Evolutionary conservation across 2,888 invertebrate genomes (phyloP), one percentile per base, ranked within the genome.

Genomic region (Drosophila pseudotakahashii): DNA sequence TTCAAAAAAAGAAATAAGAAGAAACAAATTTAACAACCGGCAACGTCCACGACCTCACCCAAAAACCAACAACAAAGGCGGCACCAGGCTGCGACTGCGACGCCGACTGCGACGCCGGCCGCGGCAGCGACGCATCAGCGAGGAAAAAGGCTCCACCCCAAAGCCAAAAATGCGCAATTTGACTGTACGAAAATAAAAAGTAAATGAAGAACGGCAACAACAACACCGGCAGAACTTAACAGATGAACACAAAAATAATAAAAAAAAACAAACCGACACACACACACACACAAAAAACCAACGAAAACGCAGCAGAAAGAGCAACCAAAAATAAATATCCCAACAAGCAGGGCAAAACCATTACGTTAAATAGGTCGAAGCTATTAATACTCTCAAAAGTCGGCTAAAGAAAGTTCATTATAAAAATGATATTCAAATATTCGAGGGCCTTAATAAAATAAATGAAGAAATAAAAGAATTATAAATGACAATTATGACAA

Each of bases 111-210:
- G 59, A 13, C 62, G 53, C 19, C 47, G 42, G 34, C 47, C 34
- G 78, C 73, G 75, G 77, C 71, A 37, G 48, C 52, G 78, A 81
- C 84, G 87, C 88, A 82, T 70, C 62, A 57, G 55, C 63, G 54
- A 34, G 16, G 59, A 68, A 47, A 47, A 47, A 79, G 77, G 82
- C 82, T 83, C 88, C 82, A 83, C 88, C 82, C 82, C 82, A 87
- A 87, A 87, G 83, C 88, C 85, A 81, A 83, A 76, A 87, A 81
- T 87, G 82, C 79, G 78, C 82, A 83, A 83, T 82, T 87, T 87
- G 85, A 84, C 85, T 82, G 79, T 77, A 82, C 88, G 82, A 79
- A 80, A 80, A 75, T 62, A 70, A 59, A 67, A 73, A 54, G 37
- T 44, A 71, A 62, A 57, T 58, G 63, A 69, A 70, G 64, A 75